phyloP scores from a whole-genome alignment of 2,888 invertebrate species.

The Chaetogeoica ovagalla region DNA sequence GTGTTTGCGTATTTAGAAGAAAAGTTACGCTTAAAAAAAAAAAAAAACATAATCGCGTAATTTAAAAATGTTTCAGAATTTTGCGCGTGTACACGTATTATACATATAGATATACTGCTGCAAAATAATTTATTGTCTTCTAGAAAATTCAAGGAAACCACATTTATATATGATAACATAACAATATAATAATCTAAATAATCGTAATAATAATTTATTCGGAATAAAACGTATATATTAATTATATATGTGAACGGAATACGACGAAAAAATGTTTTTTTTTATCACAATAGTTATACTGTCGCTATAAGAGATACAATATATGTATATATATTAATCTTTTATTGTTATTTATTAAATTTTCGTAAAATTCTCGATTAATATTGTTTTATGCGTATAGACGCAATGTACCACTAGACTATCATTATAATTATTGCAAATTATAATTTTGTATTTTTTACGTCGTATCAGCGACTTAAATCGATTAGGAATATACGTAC shows the following conservation, averaged over 20 bases:
- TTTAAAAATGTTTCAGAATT: slow-evolving; percentile 14
- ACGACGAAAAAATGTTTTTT: not conserved
- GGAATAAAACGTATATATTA: not conserved
- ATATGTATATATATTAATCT: too few relatives aligned
- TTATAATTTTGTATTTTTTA: too few relatives aligned
- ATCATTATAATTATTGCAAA: too few relatives aligned
- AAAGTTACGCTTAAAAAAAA: too few relatives aligned
- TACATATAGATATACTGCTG: not conserved
- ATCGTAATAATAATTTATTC: slow-evolving; percentile 1
- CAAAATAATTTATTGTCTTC: not conserved
- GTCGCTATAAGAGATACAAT: too few relatives aligned
- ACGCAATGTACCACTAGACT: too few relatives aligned
- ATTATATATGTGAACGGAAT: not conserved
- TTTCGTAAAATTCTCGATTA: too few relatives aligned
- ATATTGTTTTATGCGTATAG: too few relatives aligned
- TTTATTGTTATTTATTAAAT: too few relatives aligned
- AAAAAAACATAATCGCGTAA: not conserved
- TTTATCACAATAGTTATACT: not conserved
- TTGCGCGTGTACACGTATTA: not conserved
- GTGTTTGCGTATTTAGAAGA: too few relatives aligned
- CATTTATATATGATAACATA: slow-evolving; percentile 8
- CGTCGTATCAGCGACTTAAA: too few relatives aligned
- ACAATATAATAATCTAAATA: not conserved
- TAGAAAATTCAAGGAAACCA: slow-evolving; percentile 8
- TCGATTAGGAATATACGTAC: too few relatives aligned